Conservation (phyloP, 2,888 invertebrate species). For the Xylophagus ater region DNA sequence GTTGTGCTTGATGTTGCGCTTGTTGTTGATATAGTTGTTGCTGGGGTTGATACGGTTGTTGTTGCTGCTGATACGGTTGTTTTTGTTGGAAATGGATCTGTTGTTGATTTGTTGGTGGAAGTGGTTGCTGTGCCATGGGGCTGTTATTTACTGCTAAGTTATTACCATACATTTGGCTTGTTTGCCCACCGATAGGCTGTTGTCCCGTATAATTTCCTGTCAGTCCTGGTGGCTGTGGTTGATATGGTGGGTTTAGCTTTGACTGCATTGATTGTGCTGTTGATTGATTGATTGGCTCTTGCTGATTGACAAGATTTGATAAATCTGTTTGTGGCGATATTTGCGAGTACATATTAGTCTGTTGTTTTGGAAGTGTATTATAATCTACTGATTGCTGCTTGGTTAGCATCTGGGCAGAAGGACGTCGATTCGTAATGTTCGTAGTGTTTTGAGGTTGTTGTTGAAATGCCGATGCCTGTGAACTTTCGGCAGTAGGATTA, state of each 20-base stretch:
- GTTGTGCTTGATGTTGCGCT: conserved; percentile 21
- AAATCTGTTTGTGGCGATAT: conserved; percentile 36
- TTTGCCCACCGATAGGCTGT: conserved; percentile 1
- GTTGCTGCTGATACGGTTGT: conserved; percentile 24
- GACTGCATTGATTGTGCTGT: conserved; percentile 24
- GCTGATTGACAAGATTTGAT: conserved; percentile 30
- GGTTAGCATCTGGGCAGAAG: conserved; percentile 21
- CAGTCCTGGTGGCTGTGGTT: conserved; percentile 31
- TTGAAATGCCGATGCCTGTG: conserved; percentile 22
- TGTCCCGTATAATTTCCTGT: conserved; percentile 14
- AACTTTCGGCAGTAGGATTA: conserved; percentile 12
- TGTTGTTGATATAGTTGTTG: conserved; percentile 20
- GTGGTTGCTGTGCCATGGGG: conserved; percentile 18
- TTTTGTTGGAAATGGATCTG: conserved; percentile 25
- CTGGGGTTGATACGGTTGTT: conserved; percentile 20
- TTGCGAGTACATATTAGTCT: conserved; percentile 32
- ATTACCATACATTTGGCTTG: conserved; percentile 20
- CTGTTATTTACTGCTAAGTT: conserved; percentile 15
- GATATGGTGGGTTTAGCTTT: conserved; percentile 34
- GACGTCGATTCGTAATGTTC: conserved; percentile 24
- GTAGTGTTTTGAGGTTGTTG: conserved; percentile 24
- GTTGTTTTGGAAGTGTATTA: conserved; percentile 37
- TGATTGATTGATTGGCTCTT: conserved; percentile 27
- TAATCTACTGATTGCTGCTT: conserved; percentile 29
- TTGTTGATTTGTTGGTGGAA: conserved; percentile 27